Conservation (phyloP, 2,888 invertebrate species). For the Scaeva pyrastri region DNA sequence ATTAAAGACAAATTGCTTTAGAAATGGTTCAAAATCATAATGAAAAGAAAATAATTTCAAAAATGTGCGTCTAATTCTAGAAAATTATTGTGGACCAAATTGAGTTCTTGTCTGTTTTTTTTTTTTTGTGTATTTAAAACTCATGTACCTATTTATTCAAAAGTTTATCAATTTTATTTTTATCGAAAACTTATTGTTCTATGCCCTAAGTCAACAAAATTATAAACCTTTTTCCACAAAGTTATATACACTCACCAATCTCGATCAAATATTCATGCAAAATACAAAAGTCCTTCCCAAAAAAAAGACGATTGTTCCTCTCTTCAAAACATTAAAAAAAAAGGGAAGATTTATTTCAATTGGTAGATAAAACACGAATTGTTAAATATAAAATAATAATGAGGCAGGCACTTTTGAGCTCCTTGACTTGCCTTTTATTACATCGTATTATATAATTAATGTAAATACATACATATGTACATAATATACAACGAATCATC, state of each 20-base stretch:
- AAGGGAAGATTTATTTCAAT: background rate
- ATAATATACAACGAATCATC: no score
- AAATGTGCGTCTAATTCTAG: no score
- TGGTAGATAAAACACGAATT: slow-evolving; percentile 1
- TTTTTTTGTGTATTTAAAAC: no score
- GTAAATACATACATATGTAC: no score
- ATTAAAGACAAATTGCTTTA: no score
- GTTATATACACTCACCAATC: background rate
- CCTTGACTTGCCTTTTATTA: background rate
- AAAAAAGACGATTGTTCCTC: background rate
- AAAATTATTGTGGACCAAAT: no score
- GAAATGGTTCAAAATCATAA: no score
- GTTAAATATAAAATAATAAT: background rate
- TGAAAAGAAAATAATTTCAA: no score
- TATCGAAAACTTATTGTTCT: background rate
- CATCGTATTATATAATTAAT: no score
- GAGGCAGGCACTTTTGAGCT: background rate
- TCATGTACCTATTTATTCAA: no score
- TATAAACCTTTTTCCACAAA: background rate
- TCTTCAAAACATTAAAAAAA: background rate
- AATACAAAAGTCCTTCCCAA: background rate
- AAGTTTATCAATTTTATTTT: background rate
- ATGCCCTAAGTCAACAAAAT: background rate
- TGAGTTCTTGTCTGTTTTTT: no score
- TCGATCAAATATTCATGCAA: background rate